phyloP scores from a whole-genome alignment of 2,113 vertebrate genomes.

The Trachemys scripta region DNA sequence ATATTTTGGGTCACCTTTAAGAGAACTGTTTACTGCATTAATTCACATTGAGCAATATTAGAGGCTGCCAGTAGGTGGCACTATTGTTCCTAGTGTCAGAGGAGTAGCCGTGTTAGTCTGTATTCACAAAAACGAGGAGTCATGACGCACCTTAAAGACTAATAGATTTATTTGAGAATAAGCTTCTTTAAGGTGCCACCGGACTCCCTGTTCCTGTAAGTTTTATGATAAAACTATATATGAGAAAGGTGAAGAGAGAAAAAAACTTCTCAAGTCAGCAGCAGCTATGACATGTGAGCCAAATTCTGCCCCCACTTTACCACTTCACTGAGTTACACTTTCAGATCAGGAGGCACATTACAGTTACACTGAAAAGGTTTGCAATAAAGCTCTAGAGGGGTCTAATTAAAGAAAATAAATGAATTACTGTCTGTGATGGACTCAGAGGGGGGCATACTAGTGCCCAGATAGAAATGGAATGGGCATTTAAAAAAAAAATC shows the following conservation, averaged over 20 bases:
- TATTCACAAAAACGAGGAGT: too few relatives aligned
- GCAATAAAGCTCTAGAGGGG: background rate
- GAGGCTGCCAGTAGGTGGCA: constrained; percentile 26
- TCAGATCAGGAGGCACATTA: background rate
- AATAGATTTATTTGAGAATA: too few relatives aligned
- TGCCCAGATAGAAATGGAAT: fast-evolving
- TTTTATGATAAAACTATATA: background rate
- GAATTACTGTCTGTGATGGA: background rate
- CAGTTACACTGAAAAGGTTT: background rate
- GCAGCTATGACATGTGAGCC: background rate
- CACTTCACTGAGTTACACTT: background rate
- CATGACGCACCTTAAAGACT: too few relatives aligned
- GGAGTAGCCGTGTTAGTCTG: too few relatives aligned
- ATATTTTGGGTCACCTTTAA: background rate
- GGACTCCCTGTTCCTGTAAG: fast-evolving
- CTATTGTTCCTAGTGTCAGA: background rate
- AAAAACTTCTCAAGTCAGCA: background rate
- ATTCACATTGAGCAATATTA: background rate
- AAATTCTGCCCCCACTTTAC: background rate
- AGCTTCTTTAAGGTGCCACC: too few relatives aligned
- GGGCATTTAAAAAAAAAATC: background rate
- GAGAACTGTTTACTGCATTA: background rate
- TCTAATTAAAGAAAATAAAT: background rate
- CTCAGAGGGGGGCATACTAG: background rate
- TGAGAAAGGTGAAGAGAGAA: background rate